Percentiles rank a stretch among this genome's conserved stretches.
Conservation (phyloP, 2,888 invertebrate species). For the Aleiodes testaceus region DNA sequence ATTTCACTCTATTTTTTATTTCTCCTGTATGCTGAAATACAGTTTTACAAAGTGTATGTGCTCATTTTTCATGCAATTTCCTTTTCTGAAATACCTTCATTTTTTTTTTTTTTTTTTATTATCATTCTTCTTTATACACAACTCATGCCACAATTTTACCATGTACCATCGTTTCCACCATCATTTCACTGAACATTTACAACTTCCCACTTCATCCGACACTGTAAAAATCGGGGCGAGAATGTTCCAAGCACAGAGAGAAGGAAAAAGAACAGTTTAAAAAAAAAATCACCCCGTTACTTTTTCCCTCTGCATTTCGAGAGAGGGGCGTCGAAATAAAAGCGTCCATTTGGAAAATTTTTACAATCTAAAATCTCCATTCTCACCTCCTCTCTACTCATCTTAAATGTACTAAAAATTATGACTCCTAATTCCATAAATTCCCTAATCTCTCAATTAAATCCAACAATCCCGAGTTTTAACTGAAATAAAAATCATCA, state of each 20-base stretch:
- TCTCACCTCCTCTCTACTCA: not conserved
- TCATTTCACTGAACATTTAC: slow-evolving; percentile 18
- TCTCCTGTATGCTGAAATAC: slow-evolving; percentile 3
- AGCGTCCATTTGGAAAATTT: not conserved
- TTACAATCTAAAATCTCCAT: not conserved
- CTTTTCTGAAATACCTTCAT: slow-evolving; percentile 3
- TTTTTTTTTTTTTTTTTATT: not conserved
- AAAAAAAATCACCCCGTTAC: not conserved
- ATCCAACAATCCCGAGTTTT: too few relatives aligned
- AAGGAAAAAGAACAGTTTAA: too few relatives aligned
- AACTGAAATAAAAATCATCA: too few relatives aligned
- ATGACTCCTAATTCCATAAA: too few relatives aligned
- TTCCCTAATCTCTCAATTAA: too few relatives aligned
- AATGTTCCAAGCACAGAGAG: not conserved
- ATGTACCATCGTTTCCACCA: slow-evolving; percentile 18
- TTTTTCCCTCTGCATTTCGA: not conserved
- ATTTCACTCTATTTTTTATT: not conserved
- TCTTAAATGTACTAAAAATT: not conserved
- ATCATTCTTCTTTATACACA: not conserved
- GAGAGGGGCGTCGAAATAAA: not conserved
- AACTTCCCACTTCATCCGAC: slow-evolving; percentile 9
- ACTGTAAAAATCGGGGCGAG: not conserved
- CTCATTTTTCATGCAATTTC: slow-evolving; percentile 27
- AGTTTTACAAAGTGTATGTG: not conserved
- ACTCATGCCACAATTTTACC: slow-evolving; percentile 24